Base-by-base conservation (phyloP, 2,797 vertebrate genomes). In the Gorsachius magnificus region DNA sequence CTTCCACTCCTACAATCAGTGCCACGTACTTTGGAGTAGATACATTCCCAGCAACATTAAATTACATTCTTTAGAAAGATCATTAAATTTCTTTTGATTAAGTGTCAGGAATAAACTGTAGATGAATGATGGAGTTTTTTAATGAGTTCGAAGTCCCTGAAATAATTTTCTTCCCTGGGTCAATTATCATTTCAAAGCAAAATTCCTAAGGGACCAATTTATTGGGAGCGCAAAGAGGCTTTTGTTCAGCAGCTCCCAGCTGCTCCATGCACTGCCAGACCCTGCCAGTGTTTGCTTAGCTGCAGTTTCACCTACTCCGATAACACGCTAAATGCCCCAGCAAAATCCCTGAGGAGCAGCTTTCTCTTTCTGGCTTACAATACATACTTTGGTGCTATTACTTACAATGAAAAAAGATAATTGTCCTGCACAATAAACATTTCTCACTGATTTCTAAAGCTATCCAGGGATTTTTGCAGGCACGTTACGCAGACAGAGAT, bases 101-200 rank as follows among this genome's bases (percentile, higher is more conserved):
- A 98, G 93, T 96, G 95, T 97, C 97, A 97, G 96, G 94, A 97
- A 97, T 97, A 97, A 98, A 97, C 84, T 53, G 53, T 36, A 95
- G 95, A 97, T 97, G 96, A 98, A 91, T 87, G 96, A 94, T 93
- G 96, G 88, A 95, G 92, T 79, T 97, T 98, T 98, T 97, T 97
- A 98, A 98, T 96, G 97, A 98, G 96, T 95, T 97, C 94, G 90
- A 93, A 94, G 95, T 89, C 97, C 97, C 98, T 91, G 93, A 97
- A 98, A 98, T 97, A 93, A 97, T 97, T 97, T 97, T 96, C 92
- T 97, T 97, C 87, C 89, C 38, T 90, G 74, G 95, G 96, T 98
- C 98, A 98, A 98, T 98, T 97, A 97, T 85, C 97, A 98, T 98
- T 98, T 98, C 97, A 97, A 98, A 98, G 97, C 93, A 82, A 95